Evolutionary conservation across 2,797 vertebrate species (phyloP).

Genomic region (Natrix natrix): DNA sequence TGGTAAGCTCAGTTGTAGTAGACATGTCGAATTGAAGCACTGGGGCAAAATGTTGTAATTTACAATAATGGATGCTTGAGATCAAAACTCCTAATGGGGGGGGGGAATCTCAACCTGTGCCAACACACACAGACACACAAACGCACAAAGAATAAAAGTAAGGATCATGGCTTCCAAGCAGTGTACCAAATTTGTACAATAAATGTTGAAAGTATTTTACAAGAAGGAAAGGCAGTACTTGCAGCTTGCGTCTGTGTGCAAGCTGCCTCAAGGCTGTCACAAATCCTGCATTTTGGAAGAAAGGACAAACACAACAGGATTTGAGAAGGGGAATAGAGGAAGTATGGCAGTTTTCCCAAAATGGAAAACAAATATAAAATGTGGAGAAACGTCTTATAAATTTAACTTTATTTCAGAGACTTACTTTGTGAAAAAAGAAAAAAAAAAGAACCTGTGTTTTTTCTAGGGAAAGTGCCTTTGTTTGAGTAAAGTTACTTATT

Average conservation of each 20-base stretch:
- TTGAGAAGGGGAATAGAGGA: neutral
- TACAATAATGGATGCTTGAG: neutral
- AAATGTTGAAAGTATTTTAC: neutral
- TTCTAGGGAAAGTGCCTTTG: neutral
- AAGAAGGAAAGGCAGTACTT: neutral
- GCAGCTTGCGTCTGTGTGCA: neutral
- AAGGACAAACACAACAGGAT: neutral
- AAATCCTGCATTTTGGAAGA: neutral
- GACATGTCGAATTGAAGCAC: neutral
- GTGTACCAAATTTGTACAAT: neutral
- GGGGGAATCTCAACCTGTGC: neutral
- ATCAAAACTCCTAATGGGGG: neutral
- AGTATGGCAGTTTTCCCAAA: neutral
- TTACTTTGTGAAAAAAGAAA: neutral
- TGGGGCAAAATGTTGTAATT: neutral
- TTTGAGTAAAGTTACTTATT: neutral
- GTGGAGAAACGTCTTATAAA: neutral
- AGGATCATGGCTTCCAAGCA: neutral
- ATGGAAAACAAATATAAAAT: neutral
- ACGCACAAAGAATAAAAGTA: neutral
- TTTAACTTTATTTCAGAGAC: neutral
- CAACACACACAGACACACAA: neutral
- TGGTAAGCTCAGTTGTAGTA: neutral
- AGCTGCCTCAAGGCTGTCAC: neutral
- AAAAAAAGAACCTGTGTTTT: neutral